Conservation (phyloP, 2,113 vertebrate species). For the Phrynosoma blainvillii region DNA sequence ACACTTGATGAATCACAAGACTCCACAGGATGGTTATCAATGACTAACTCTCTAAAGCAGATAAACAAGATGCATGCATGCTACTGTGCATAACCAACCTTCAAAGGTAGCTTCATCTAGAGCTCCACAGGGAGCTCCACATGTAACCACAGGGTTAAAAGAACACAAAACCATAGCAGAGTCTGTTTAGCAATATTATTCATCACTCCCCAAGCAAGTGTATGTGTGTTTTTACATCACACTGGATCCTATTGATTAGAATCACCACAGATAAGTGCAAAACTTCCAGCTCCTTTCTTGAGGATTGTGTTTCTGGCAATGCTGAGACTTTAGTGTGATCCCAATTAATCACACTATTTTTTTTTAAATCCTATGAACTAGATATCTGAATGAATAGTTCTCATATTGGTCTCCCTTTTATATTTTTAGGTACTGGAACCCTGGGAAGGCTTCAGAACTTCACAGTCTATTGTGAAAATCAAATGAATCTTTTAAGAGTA, state of each 20-base stretch:
- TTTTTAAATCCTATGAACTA: neutral
- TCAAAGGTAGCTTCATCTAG: neutral
- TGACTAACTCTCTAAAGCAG: neutral
- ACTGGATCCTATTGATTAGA: neutral
- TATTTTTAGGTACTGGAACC: neutral
- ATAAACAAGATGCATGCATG: neutral
- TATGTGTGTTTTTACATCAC: neutral
- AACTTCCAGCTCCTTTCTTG: neutral
- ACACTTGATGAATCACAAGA: slow-evolving; percentile 4
- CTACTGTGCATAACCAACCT: neutral
- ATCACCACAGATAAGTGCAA: neutral
- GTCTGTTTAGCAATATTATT: neutral
- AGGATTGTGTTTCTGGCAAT: neutral
- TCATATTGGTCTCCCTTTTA: neutral
- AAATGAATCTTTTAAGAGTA: neutral
- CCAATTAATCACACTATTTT: neutral
- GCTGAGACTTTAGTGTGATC: neutral
- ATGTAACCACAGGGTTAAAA: neutral
- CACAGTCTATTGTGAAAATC: neutral
- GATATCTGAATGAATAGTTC: neutral
- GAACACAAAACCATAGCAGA: neutral
- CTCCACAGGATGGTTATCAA: neutral
- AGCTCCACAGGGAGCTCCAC: neutral
- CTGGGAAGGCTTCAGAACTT: neutral
- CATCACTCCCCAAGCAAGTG: neutral